Base-by-base conservation (phyloP, 2,797 vertebrate species). In the Sebastes itinus region DNA sequence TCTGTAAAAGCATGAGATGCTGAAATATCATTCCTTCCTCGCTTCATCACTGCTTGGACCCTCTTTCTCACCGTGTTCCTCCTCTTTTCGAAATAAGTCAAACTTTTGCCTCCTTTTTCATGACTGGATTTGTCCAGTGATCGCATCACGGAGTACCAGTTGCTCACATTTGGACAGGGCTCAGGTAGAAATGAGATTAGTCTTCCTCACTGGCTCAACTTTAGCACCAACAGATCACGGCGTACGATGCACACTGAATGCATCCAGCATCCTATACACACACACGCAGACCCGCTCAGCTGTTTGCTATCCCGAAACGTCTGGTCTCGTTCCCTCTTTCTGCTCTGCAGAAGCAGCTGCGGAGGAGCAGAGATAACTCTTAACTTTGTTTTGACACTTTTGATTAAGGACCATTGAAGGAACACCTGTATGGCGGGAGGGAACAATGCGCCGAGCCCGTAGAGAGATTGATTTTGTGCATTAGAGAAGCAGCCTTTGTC, bases 401-500 rank as follows among this genome's bases (percentile, higher is more conserved):
- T 96, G 96, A 96, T 96, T 96, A 96, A 96, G 95, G 94, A 96
- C 95, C 95, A 96, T 96, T 96, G 95, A 96, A 96, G 95, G 96
- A 96, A 96, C 96, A 96, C 96, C 96, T 96, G 96, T 96, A 96
- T 95, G 94, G 96, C 93, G 95, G 92, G 87, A 77, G 88, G 92
- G 95, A 95, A 96, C 96, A 96, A 96, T 96, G 93, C 90, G 52
- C 76, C 77, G 92, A 94, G 94, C 97, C 97, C 96, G 90, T 92
- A 93, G 95, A 95, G 96, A 96, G 96, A 97, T 96, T 95, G 92
- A 95, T 97, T 97, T 96, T 93, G 91, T 95, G 95, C 96, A 96
- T 97, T 97, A 97, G 96, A 97, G 95, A 96, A 96, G 96, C 96
- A 96, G 95, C 95, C 96, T 96, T 98, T 97, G 97, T 97, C 97